Base-by-base conservation (phyloP, 2,888 invertebrate genomes). In the Taphrorychus bicolor region DNA sequence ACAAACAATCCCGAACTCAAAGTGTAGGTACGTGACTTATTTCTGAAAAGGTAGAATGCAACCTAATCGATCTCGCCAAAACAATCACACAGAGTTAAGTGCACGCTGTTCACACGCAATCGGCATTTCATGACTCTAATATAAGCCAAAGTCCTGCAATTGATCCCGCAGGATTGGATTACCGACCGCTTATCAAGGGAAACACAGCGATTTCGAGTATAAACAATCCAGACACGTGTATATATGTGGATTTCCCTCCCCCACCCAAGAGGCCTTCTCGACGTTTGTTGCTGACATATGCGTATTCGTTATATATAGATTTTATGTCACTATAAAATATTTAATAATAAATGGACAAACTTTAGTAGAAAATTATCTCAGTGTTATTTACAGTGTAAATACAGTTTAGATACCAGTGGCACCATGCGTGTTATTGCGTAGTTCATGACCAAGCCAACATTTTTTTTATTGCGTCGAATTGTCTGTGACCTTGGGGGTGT, bases 11-110 rank as follows among this genome's bases (percentile, higher is more conserved):
- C 58, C 16, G 32, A 23, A 42, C 9, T 16, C 11, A n/a, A n/a
- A n/a, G n/a, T n/a, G n/a, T n/a, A n/a, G n/a, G 62, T 64, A 71
- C 73, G 71, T 71, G 71, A 70, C 72, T 73, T 72, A 70, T 71
- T 72, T 32, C 24, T 41, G 56, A 40, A 56, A 56, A 56, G 17
- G 17, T 56, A 16, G 18, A 17, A 40, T 32, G 40, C 21, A 11
- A 48, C 54, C 66, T 70, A 73, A 73, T 71, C 72, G 71, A 73
- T 71, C 71, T 71, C 66, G 68, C 58, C 71, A 67, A 67, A 73
- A 72, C 71, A 71, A 71, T 72, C 65, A 68, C 70, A 70, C 48
- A 56, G 62, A n/a, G n/a, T n/a, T 56, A 56, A 56, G 41, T 48
- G 22, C 23, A 60, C 22, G 52, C 18, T 61, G 45, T 62, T 56